Evolutionary conservation across 1,140 invertebrate genomes (phyloP).

Genomic region (Tetramorium simillimum): DNA sequence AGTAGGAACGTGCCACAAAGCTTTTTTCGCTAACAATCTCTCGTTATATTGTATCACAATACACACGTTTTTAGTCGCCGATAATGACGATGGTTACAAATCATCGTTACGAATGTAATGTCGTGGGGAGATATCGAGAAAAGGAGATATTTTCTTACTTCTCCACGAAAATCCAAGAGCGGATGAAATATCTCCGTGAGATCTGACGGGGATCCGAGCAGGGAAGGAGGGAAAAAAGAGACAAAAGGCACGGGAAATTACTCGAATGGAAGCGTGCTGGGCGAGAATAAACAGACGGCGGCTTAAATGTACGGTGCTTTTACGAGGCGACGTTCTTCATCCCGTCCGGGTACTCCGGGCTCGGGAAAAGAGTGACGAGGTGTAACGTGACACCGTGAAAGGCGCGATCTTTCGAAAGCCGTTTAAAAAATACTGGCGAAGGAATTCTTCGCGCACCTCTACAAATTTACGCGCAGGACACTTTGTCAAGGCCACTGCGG

Average conservation of each 20-base stretch:
- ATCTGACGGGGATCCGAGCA: background rate
- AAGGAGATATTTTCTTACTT: background rate
- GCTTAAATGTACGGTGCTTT: constrained; percentile 25
- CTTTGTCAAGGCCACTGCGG: constrained; percentile 55
- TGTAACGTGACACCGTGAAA: constrained; percentile 17
- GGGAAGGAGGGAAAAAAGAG: background rate
- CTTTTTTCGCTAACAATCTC: background rate
- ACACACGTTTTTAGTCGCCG: background rate
- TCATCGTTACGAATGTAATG: background rate
- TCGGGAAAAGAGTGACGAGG: background rate
- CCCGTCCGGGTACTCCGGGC: background rate
- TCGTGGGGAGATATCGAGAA: background rate
- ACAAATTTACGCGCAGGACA: constrained; percentile 24
- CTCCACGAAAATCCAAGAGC: background rate
- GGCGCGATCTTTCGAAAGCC: constrained; percentile 16
- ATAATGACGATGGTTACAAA: constrained; percentile 30
- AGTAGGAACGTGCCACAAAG: background rate
- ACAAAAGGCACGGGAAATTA: constrained; percentile 14
- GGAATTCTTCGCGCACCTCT: background rate
- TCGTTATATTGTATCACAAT: constrained; percentile 7
- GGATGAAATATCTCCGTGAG: constrained; percentile 17
- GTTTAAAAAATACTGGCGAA: constrained; percentile 1
- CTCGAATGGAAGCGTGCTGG: background rate
- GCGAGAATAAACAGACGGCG: constrained; percentile 28
- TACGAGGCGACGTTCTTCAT: constrained; percentile 19